Base-by-base conservation (phyloP, 1,140 invertebrate species). In the Metaphire vulgaris region DNA sequence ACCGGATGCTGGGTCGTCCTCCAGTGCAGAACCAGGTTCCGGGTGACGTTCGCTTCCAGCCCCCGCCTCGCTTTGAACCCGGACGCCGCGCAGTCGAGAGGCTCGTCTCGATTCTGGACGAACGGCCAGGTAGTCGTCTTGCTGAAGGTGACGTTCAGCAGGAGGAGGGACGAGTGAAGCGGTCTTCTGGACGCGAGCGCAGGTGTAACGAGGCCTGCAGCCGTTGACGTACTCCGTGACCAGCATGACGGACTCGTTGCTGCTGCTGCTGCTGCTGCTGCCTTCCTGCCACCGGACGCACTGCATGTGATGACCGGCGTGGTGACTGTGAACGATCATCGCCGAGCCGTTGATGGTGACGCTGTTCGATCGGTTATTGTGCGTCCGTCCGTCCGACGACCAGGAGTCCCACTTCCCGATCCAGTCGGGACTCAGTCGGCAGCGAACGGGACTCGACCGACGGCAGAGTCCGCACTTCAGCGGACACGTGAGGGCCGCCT, bases 201-300 rank as follows among this genome's bases (percentile, higher is more conserved):
- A 76, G 21, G 68, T 73, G 75, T 76, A 76, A 0, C 69, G 31
- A 67, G 75, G 75, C n/a, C 69, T n/a, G 30, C 75, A 76, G 31
- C 75, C 75, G 33, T 76, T 76, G 26, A 12, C 33, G 69, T 71
- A 76, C n/a, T 70, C 69, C 2, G 29, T 71, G 32, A 76, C 75
- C 26, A 76, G 29, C 75, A 76, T 76, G 33, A 31, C 29, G 21
- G 29, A 28, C 32, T 56, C 26, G 30, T 31, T 68, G 65, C 70
- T 33, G 33, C 71, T 76, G 75, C 29, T 56, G 69, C 28, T 33
- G 28, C 56, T 33, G 12, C 28, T 33, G 69, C 33, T 26, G 28
- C 15, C 31, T 33, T 67, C 12, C 33, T 74, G 1, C 75, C 75
- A 76, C 41, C 56, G 68, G 68, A 76, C 41, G 75, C 75, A 76